Percentiles rank a stretch among this genome's conserved stretches.
Conservation (phyloP, 1,140 invertebrate species). For the Palaemon carinicauda region DNA sequence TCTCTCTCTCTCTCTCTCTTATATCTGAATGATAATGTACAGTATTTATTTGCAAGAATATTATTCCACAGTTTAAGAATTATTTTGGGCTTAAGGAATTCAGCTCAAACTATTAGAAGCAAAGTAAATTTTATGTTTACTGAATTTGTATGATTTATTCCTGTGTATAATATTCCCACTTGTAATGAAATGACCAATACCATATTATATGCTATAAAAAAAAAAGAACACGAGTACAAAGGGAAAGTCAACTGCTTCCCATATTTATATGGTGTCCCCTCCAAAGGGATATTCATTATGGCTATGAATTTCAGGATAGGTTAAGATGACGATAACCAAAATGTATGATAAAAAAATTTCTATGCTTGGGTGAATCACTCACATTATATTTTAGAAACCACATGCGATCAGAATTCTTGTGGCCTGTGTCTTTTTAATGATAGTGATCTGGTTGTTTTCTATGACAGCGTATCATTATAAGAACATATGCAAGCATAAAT, state of each 20-base stretch:
- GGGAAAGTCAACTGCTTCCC: slow-evolving; percentile 38
- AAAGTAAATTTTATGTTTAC: too few relatives aligned
- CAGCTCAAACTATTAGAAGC: too few relatives aligned
- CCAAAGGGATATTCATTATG: neutral
- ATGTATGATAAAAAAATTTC: slow-evolving; percentile 26
- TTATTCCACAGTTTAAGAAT: too few relatives aligned
- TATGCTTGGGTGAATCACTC: neutral
- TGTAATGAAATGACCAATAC: slow-evolving; percentile 17
- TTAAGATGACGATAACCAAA: slow-evolving; percentile 26
- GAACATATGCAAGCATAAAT: neutral
- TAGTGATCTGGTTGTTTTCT: neutral
- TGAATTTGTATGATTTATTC: neutral
- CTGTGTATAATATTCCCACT: slow-evolving; percentile 27
- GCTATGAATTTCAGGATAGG: slow-evolving; percentile 20
- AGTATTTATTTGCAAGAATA: too few relatives aligned
- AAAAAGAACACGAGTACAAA: slow-evolving; percentile 25
- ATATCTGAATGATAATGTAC: too few relatives aligned
- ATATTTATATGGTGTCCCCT: slow-evolving; percentile 17
- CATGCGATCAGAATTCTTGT: neutral
- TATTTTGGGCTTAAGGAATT: too few relatives aligned
- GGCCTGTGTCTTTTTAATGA: neutral
- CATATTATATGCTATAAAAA: too few relatives aligned
- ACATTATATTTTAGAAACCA: neutral
- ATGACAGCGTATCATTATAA: neutral
- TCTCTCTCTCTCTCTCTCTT: too few relatives aligned